Evolutionary conservation across 2,888 invertebrate species (phyloP).

Genomic region (Synanthedon andrenaeformis): DNA sequence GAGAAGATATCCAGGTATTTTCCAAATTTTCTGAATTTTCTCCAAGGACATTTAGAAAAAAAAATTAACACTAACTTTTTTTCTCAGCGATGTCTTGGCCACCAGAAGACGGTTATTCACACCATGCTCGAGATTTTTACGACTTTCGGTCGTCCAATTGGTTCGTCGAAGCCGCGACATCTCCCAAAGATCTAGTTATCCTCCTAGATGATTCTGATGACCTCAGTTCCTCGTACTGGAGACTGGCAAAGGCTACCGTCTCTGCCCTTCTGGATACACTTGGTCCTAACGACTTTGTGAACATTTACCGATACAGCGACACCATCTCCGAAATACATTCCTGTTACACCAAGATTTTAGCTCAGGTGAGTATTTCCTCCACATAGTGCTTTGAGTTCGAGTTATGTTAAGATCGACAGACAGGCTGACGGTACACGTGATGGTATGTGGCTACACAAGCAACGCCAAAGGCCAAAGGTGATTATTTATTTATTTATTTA

Average conservation of each 20-base stretch:
- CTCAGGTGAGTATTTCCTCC: conserved; percentile 73
- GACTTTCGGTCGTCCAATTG: conserved; percentile 95
- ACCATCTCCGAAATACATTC: conserved; percentile 84
- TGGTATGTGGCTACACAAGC: too few species aligned
- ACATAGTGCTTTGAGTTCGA: not conserved
- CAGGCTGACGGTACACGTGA: too few species aligned
- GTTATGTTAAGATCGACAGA: too few species aligned
- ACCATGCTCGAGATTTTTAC: conserved; percentile 86
- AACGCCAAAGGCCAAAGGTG: too few species aligned
- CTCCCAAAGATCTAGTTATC: conserved; percentile 96
- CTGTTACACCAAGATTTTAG: conserved; percentile 91
- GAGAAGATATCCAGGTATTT: conserved; percentile 92
- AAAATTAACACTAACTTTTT: not conserved
- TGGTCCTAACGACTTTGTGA: conserved; percentile 97
- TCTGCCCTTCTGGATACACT: conserved; percentile 93
- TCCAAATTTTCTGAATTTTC: not conserved
- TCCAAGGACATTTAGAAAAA: not conserved
- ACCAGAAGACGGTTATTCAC: conserved; percentile 80
- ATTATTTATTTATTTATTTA: too few species aligned
- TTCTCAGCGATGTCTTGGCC: conserved; percentile 84
- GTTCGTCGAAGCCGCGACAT: conserved; percentile 97
- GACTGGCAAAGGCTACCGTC: conserved; percentile 89
- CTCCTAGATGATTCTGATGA: conserved; percentile 92
- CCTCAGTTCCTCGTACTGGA: conserved; percentile 85
- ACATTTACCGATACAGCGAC: conserved; percentile 91